Evolutionary conservation across 2,113 vertebrate species (phyloP), one percentile per base, ranked within the genome.

Genomic region (Gyps fulvus): DNA sequence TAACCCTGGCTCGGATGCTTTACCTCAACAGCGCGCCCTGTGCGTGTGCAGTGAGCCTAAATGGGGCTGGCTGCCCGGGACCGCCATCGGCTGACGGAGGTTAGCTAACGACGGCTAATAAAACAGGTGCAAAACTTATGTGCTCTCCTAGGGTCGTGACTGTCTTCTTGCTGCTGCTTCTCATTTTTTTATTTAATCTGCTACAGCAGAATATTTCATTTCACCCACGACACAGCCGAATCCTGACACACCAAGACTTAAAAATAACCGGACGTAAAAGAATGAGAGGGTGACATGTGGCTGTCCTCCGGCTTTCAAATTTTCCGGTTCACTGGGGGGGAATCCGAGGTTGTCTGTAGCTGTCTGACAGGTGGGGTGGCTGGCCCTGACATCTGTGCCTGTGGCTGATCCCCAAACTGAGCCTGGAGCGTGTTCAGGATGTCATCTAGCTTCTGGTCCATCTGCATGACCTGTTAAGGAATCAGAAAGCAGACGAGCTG

Each of bases 401-500:
- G 71, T 52, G 77, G 66, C 50, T 77, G 89, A 57, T 90, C 94
- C 65, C 57, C 34, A 18, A 96, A 70, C 47, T 97, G 97, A 87
- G 78, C 71, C 47, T 85, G 95, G 18, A 98, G 97, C 0, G 0
- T 67, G 55, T 67, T 92, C 95, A 98, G 92, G 96, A 98, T 97
- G 65, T 95, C 96, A 67, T 97, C 94, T n/a, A 97, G 85, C 95
- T 98, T 98, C 84, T 98, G 98, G 76, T 98, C 97, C 81, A 98
- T 98, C 88, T 97, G 97, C 26, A 18, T 16, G 66, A 98, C 94
- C 97, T 98, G 94, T 95, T 66, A 58, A 63, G 66, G 79, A 95
- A 97, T 72, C 89, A 93, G 70, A 96, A 94, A 95, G 63, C 43
- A 72, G 58, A 83, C 0, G 3, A 93, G 40, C 47, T 82, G 84